Percentiles rank a stretch among this genome's conserved stretches.
Evolutionary conservation across 35 echinoderm and acorn worm species (phyloP).

Genomic region (Chiridota heheva): DNA sequence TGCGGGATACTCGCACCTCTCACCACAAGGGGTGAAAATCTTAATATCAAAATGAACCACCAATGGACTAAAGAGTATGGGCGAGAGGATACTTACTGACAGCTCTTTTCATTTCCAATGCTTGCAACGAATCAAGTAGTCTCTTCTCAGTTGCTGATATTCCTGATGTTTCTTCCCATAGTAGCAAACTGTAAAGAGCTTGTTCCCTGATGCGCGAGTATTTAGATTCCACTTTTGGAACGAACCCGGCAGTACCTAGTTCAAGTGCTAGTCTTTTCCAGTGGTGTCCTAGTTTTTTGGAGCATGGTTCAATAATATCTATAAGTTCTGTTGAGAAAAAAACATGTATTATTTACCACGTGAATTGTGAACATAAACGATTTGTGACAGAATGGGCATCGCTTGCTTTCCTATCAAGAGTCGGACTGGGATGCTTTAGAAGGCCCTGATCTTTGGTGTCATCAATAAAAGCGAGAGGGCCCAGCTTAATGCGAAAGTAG

Average conservation of each 20-base stretch:
- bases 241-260: conserved; percentile 60
- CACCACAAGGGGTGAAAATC: neutral
- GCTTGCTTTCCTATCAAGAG: too few relatives aligned
- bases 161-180: conserved; percentile 92
- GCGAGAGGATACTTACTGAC: conserved; percentile 46
- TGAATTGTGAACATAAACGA: too few relatives aligned
- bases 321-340: conserved; percentile 58
- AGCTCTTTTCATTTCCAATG: conserved; percentile 72
- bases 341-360: neutral
- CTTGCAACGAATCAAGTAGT: conserved; percentile 70
- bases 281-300: conserved; percentile 81
- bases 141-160: conserved; percentile 85
- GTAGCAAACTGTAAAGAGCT: conserved; percentile 72
- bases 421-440: too few relatives aligned
- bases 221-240: conserved; percentile 79
- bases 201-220: conserved; percentile 81
- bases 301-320: conserved; percentile 74
- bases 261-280: conserved; percentile 86
- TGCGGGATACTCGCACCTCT: neutral
- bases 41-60: neutral
- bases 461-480: too few relatives aligned
- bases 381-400: too few relatives aligned
- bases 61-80: neutral
- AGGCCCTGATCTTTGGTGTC: too few relatives aligned
- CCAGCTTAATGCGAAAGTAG: too few relatives aligned